phyloP scores from a whole-genome alignment of 2,888 invertebrate species.

The Tiliacea citrago region DNA sequence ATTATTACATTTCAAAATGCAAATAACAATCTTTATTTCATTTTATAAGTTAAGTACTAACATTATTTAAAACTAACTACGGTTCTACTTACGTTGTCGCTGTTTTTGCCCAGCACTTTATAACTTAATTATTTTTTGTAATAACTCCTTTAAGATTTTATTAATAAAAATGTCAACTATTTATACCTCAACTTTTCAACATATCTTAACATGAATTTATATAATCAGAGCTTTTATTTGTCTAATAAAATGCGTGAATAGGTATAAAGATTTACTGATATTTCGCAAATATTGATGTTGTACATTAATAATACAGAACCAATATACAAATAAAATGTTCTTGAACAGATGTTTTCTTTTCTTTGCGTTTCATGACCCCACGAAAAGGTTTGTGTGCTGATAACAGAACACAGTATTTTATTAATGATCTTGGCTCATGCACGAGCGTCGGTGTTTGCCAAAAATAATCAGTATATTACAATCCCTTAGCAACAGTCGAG shows the following conservation, averaged over 20 bases:
- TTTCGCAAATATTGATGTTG: slow-evolving; percentile 72
- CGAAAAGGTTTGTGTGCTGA: not conserved
- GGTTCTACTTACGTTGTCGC: not conserved
- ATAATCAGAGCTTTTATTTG: slow-evolving; percentile 69
- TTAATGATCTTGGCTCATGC: not conserved
- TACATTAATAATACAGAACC: slow-evolving; percentile 74
- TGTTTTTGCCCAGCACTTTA: slow-evolving; percentile 38
- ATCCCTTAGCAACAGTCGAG: no score
- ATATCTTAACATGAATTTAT: slow-evolving; percentile 69
- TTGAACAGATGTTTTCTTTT: slow-evolving; percentile 54
- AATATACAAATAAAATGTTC: slow-evolving; percentile 76
- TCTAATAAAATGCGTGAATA: slow-evolving; percentile 63
- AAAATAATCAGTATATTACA: not conserved
- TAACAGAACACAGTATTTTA: slow-evolving; percentile 11
- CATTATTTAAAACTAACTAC: not conserved
- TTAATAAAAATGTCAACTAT: slow-evolving; percentile 47
- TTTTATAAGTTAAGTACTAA: not conserved
- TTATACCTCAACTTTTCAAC: slow-evolving; percentile 57
- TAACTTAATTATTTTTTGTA: slow-evolving; percentile 46
- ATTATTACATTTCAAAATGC: slow-evolving; percentile 3
- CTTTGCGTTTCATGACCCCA: not conserved
- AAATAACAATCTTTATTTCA: not conserved
- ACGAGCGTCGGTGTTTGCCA: not conserved
- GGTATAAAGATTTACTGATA: slow-evolving; percentile 58
- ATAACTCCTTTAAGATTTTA: slow-evolving; percentile 44